Evolutionary conservation across 2,797 vertebrate species (phyloP).

Genomic region (Sus cebifrons): DNA sequence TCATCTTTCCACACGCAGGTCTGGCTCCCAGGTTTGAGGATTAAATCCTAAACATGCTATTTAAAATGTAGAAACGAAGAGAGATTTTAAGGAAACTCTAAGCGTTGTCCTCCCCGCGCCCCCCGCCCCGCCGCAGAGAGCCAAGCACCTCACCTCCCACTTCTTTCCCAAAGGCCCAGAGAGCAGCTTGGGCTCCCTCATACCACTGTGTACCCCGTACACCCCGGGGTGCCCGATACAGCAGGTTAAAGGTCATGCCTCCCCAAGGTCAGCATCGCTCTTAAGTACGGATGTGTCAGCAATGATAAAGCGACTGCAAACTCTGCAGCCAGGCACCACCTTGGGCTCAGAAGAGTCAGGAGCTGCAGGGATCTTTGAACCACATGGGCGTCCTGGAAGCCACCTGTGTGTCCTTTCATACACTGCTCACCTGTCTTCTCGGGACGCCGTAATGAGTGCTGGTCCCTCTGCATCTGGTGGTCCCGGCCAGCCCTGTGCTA

Average conservation of each 20-base stretch:
- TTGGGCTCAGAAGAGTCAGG: neutral
- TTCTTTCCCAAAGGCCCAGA: neutral
- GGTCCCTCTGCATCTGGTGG: neutral
- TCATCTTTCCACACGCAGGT: conserved; percentile 62
- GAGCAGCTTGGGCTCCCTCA: neutral
- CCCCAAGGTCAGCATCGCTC: accelerated
- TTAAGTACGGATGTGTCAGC: accelerated
- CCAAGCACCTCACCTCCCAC: too few relatives aligned
- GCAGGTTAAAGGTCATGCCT: neutral
- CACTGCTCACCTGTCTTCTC: neutral
- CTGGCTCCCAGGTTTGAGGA: conserved; percentile 77
- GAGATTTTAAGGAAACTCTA: neutral
- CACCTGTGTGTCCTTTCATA: neutral
- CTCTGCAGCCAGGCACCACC: neutral
- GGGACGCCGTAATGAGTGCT: neutral
- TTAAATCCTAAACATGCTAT: conserved; percentile 71
- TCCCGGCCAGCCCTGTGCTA: neutral
- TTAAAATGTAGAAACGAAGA: conserved; percentile 54
- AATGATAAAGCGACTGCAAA: accelerated
- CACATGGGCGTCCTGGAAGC: neutral
- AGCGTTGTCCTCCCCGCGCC: neutral
- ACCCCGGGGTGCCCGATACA: accelerated
- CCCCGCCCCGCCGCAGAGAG: neutral
- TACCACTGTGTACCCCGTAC: neutral
- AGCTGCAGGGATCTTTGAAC: neutral